phyloP scores from a whole-genome alignment of 2,797 vertebrate genomes.

The Hippocampus kuda region DNA sequence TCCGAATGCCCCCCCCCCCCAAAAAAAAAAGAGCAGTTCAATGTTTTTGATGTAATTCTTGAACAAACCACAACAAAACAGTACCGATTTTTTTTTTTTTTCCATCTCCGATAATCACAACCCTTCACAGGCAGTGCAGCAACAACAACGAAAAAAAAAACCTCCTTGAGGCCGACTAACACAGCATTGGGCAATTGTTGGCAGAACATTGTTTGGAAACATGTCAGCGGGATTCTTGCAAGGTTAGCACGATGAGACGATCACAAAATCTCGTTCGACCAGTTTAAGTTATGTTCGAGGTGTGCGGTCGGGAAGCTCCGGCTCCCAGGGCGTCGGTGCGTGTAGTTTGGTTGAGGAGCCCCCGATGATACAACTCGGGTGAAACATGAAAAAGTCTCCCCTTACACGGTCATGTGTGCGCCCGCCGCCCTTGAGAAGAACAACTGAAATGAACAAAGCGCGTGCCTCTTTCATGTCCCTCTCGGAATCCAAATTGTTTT shows the following conservation, averaged over 20 bases:
- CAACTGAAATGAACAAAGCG: too few species aligned
- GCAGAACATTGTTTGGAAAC: not conserved
- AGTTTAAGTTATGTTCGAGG: not conserved
- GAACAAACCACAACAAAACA: not conserved
- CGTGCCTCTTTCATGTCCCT: not conserved
- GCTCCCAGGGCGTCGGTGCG: slow-evolving; percentile 24
- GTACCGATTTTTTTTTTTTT: not conserved
- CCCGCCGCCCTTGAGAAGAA: too few species aligned
- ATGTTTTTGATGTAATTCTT: not conserved
- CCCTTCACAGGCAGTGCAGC: too few species aligned
- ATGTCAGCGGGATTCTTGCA: not conserved
- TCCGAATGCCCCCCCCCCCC: too few species aligned
- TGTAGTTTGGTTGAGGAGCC: slow-evolving; percentile 26
- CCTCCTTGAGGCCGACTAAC: not conserved
- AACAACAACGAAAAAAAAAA: not conserved
- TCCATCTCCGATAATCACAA: too few species aligned
- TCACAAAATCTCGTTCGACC: not conserved
- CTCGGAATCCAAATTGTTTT: not conserved
- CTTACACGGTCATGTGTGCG: slow-evolving; percentile 45
- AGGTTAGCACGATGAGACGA: not conserved
- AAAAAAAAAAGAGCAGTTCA: too few species aligned
- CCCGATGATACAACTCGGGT: slow-evolving; percentile 41
- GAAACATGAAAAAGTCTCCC: slow-evolving; percentile 20
- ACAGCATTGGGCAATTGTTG: not conserved
- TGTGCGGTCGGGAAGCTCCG: not conserved